Percentiles rank a stretch among this genome's conserved stretches.
Evolutionary conservation across 1,140 invertebrate genomes (phyloP).

Genomic region (Tetragonula clypearis): DNA sequence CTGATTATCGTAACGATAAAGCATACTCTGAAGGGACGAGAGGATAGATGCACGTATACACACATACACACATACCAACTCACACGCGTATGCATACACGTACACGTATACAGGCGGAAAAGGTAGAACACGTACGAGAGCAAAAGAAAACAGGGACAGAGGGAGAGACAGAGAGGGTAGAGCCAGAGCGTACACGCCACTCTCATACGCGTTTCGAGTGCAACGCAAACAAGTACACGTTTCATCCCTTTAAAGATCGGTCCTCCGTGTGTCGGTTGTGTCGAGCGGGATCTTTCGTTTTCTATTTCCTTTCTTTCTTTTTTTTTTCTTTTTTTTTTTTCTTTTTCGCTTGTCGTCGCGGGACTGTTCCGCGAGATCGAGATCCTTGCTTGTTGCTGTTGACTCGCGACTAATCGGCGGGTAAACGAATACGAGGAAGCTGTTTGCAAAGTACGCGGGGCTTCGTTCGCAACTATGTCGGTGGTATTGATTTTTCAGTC

Average conservation of each 20-base stretch:
- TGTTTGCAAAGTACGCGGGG: neutral
- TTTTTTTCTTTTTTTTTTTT: neutral
- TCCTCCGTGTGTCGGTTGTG: constrained; percentile 22
- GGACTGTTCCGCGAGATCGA: constrained; percentile 14
- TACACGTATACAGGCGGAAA: constrained; percentile 23
- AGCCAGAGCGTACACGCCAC: neutral
- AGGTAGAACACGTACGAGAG: neutral
- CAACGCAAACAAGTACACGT: constrained; percentile 44
- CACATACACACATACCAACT: neutral
- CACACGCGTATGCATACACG: constrained; percentile 31
- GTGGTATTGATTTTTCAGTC: constrained; percentile 3
- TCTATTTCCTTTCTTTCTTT: neutral
- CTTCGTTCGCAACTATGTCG: neutral
- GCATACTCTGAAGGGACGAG: constrained; percentile 27
- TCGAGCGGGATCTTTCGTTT: neutral
- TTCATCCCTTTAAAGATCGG: constrained; percentile 21
- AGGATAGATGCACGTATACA: neutral
- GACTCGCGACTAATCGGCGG: neutral
- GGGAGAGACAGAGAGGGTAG: neutral
- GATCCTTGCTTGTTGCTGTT: constrained; percentile 6
- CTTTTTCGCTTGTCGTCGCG: neutral
- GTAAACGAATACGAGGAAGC: neutral
- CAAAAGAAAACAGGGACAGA: constrained; percentile 11
- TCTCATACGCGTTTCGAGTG: constrained; percentile 28
- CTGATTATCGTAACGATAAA: constrained; percentile 79